Evolutionary conservation across 2,113 vertebrate genomes (phyloP).

Genomic region (Corynorhinus townsendii): DNA sequence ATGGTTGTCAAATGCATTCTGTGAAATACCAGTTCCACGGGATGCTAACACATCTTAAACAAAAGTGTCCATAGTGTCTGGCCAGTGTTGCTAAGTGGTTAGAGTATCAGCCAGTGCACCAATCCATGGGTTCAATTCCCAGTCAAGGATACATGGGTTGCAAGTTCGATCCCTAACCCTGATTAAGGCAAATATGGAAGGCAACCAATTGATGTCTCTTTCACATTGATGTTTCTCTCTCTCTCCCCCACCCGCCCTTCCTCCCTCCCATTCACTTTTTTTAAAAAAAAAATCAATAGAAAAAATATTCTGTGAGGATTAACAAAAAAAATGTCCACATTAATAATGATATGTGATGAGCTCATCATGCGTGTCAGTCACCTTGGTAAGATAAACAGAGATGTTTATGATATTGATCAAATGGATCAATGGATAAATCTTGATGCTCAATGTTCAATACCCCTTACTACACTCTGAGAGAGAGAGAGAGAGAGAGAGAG

Average conservation of each 20-base stretch:
- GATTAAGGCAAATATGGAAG: too few species aligned
- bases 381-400: neutral
- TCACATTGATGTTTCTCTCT: too few species aligned
- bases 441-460: neutral
- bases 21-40: neutral
- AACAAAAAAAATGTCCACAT: neutral
- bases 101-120: too few species aligned
- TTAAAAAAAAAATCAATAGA: too few species aligned
- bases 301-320: too few species aligned
- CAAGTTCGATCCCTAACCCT: too few species aligned
- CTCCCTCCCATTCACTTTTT: too few species aligned
- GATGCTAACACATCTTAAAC: neutral
- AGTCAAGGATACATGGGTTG: too few species aligned
- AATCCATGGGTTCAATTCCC: too few species aligned
- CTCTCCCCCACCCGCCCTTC: too few species aligned
- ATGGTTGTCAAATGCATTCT: neutral
- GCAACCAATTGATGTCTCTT: too few species aligned
- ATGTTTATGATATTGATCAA: neutral
- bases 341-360: neutral
- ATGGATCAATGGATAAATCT: neutral
- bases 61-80: neutral
- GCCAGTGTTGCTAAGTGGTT: too few species aligned
- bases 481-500: neutral
- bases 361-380: neutral
- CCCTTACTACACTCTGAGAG: neutral